Evolutionary conservation across 1,140 invertebrate genomes (phyloP), one percentile per base, ranked within the genome.

Genomic region (Teleogryllus occipitalis): DNA sequence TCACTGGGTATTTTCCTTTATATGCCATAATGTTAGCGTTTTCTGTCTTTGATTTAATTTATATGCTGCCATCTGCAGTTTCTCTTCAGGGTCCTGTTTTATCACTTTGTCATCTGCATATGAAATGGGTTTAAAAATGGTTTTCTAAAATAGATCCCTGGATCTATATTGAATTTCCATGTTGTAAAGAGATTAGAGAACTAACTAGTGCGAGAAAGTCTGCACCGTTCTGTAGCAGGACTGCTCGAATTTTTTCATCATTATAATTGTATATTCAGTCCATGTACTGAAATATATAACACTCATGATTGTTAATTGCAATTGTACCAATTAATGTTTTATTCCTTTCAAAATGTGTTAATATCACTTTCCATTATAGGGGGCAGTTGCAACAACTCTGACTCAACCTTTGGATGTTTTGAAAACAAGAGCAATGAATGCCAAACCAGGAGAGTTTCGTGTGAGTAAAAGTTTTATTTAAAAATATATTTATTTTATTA

Each of bases 391-490:
- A 8, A 99, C 98, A 47, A 93, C 96, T 8, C 85, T 99, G 81
- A 99, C 97, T 0, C 97, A 99, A 87, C 98, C 98, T 10, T 87
- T 99, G 54, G 98, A 99, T 87, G 98, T 99, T 5, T 87, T 99
- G 79, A 99, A 99, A 87, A 99, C 98, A 0, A 88, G 97, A 81
- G 93, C 96, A 79, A 99, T 99, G 98, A 99, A 98, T 86, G 96
- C 98, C 8, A 93, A 93, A 83, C 94, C 96, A 7, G 97, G 96
- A 75, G 94, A 97, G 88, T 97, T 94, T 83, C 93, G 90, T 82
- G 92, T 91, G 86, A 84, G 82, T 83, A 77, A 65, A 65, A 65
- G 1, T 12, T 12, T 0, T 75, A 75, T 27, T 47, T 7, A 27
- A 75, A 4, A 18, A 75, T 14, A 75, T 2, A 14, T 27, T 27